Conservation (phyloP, 2,888 invertebrate genomes). For the Pycnomerus fuliginosus region DNA sequence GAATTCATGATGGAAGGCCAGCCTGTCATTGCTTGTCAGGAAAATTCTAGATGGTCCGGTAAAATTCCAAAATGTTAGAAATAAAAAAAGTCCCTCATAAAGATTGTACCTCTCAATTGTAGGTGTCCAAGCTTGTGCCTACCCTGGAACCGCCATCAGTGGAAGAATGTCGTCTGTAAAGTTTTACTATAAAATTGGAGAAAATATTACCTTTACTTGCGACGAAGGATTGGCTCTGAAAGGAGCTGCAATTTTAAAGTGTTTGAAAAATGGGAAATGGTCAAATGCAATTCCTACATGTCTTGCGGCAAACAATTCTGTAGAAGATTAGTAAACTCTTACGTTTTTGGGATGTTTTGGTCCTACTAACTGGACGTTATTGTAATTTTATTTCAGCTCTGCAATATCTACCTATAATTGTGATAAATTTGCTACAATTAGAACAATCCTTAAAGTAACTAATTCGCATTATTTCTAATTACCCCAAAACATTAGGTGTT, state of each 20-base stretch:
- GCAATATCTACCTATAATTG: no score
- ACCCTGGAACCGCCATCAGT: conserved; percentile 83
- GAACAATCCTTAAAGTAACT: no score
- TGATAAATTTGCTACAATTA: no score
- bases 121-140: conserved; percentile 74
- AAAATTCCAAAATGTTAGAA: conserved; percentile 84
- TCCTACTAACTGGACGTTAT: no score
- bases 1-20: conserved; percentile 88
- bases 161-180: conserved; percentile 84
- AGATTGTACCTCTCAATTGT: conserved; percentile 3
- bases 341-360: no score
- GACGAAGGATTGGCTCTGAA: conserved; percentile 72
- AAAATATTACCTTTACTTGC: conserved; percentile 81
- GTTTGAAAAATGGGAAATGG: conserved; percentile 83
- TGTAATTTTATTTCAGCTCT: no score
- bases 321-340: no score
- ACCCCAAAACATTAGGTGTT: no score
- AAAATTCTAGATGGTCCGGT: conserved; percentile 83
- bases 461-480: no score
- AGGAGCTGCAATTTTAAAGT: conserved; percentile 77
- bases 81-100: conserved; percentile 35
- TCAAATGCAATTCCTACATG: conserved; percentile 83
- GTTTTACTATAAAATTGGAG: conserved; percentile 85
- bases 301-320: conserved; percentile 31
- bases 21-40: conserved; percentile 87